These are phyloP conservation scores for Drosophila mulleri DNA, from an alignment of 2,888 invertebrate genomes.

Conservation along the genomic window DNA sequence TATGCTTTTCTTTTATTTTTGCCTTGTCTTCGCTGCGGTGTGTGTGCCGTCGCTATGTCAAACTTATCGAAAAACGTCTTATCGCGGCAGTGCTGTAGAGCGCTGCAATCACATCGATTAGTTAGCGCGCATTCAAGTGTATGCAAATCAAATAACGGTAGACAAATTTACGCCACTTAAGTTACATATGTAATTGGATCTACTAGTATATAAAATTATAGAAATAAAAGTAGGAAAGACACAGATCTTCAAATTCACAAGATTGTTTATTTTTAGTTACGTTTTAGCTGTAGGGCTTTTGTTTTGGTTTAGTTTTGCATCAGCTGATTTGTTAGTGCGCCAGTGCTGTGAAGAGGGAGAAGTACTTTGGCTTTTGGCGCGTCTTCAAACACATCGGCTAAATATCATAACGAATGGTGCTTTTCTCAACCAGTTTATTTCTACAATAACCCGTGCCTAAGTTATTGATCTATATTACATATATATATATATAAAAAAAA, in stretches of 20 bases:
- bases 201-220: not conserved
- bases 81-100: slow-evolving; percentile 44
- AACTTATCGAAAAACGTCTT: slow-evolving; percentile 42
- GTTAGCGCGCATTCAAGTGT: slow-evolving; percentile 26
- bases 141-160: not conserved
- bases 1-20: slow-evolving; percentile 71
- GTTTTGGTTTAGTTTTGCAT: not conserved
- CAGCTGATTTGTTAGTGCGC: slow-evolving; percentile 26
- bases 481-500: slow-evolving; percentile 32
- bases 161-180: not conserved
- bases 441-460: slow-evolving; percentile 29
- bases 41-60: slow-evolving; percentile 53
- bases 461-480: slow-evolving; percentile 10
- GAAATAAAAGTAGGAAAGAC: not conserved
- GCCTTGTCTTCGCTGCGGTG: slow-evolving; percentile 52
- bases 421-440: slow-evolving; percentile 30
- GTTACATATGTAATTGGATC: too few species aligned
- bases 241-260: not conserved
- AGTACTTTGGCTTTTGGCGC: slow-evolving; percentile 13
- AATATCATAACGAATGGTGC: not conserved
- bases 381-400: slow-evolving; percentile 5
- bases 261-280: not conserved
- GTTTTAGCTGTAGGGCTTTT: not conserved
- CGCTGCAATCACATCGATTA: slow-evolving; percentile 1
- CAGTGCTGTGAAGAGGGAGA: slow-evolving; percentile 28